phyloP scores from a whole-genome alignment of 2,797 vertebrate species.

The Chloroceryle inda region DNA sequence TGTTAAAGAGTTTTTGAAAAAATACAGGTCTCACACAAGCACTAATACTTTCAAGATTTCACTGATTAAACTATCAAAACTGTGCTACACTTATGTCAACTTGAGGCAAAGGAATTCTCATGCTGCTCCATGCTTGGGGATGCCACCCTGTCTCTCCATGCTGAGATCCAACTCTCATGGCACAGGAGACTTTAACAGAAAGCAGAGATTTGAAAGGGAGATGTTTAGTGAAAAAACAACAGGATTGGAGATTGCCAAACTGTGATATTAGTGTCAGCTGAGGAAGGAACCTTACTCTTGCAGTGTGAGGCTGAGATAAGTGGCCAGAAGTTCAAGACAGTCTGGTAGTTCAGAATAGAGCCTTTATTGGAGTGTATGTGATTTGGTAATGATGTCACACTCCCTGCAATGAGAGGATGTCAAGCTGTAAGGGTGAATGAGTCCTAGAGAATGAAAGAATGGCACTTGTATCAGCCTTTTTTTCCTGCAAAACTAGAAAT shows the following conservation, averaged over 20 bases:
- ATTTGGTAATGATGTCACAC: not conserved
- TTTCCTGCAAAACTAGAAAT: not conserved
- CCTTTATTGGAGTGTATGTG: not conserved
- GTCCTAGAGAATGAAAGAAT: not conserved
- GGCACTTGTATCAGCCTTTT: not conserved
- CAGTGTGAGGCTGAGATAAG: not conserved
- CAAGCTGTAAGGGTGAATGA: not conserved
- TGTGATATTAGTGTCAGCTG: not conserved
- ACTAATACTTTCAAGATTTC: not conserved
- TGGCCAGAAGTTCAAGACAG: not conserved
- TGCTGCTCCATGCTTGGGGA: not conserved
- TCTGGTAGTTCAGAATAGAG: not conserved
- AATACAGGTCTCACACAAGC: not conserved
- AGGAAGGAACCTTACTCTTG: not conserved
- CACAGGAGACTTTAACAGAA: not conserved
- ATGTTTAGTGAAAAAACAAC: not conserved
- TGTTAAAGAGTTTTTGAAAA: not conserved
- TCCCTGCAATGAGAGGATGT: not conserved
- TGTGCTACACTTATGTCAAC: not conserved
- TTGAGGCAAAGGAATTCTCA: not conserved
- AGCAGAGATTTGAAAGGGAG: not conserved
- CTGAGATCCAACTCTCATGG: not conserved
- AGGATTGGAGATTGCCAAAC: not conserved
- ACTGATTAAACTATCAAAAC: not conserved
- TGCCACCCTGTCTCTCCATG: not conserved